phyloP scores from a whole-genome alignment of 2,888 invertebrate genomes.

The Octodonta nipae region DNA sequence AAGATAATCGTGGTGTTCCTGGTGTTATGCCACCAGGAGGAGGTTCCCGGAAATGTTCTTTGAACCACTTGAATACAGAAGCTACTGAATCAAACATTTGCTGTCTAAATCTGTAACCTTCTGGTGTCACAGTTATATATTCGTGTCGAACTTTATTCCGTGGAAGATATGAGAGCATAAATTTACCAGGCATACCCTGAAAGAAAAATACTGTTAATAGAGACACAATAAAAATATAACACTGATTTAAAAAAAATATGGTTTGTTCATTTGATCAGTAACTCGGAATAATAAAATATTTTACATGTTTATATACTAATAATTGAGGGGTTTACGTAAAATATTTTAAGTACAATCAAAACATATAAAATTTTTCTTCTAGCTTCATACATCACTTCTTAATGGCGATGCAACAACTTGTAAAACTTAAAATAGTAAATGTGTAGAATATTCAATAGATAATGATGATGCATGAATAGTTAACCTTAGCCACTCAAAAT shows the following conservation, averaged over 20 bases:
- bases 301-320: no score
- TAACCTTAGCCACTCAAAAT: no score
- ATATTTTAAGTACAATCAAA: no score
- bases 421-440: no score
- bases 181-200: constrained; percentile 75
- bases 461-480: no score
- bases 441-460: no score
- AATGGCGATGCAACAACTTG: no score
- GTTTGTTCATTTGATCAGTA: not conserved
- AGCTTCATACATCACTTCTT: no score
- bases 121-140: constrained; percentile 79
- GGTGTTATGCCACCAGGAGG: constrained; percentile 59
- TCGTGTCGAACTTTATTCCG: constrained; percentile 76
- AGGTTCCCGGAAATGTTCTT: constrained; percentile 91
- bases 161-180: constrained; percentile 86
- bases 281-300: not conserved
- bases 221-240: not conserved
- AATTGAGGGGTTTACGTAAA: no score
- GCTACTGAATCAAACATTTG: constrained; percentile 75
- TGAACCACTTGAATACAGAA: constrained; percentile 86
- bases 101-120: constrained; percentile 82
- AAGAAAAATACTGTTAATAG: constrained; percentile 9
- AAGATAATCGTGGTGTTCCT: constrained; percentile 52
- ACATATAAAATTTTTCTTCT: no score
- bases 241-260: constrained; percentile 1